phyloP scores from a whole-genome alignment of 2,797 vertebrate species.

The Pseudomugil gertrudae region DNA sequence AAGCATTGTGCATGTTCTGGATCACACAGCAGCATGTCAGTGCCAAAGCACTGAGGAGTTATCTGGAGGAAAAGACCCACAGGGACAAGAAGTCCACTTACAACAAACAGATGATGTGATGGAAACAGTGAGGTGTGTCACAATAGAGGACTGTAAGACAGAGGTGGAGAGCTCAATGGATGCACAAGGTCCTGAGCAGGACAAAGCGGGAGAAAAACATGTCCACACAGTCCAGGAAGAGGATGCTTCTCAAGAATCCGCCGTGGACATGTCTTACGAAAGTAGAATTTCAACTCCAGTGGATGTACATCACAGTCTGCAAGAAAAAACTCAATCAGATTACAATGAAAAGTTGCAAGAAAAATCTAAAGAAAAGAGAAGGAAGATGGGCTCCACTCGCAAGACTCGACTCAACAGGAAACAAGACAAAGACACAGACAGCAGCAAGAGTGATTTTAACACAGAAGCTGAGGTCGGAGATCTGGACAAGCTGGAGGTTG shows the following conservation, averaged over 20 bases:
- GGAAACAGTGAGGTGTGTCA: not conserved
- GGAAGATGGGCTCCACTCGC: constrained; percentile 74
- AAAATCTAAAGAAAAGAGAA: constrained; percentile 51
- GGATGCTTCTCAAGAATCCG: constrained; percentile 4
- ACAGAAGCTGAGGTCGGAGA: constrained; percentile 2
- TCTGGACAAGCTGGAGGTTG: constrained; percentile 11
- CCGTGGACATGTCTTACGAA: constrained; percentile 15
- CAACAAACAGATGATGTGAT: constrained; percentile 8
- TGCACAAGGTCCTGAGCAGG: constrained; percentile 2
- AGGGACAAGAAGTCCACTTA: not conserved
- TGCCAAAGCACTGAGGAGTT: constrained; percentile 11
- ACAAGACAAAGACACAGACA: constrained; percentile 19
- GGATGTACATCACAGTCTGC: constrained; percentile 3
- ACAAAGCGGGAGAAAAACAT: constrained; percentile 5
- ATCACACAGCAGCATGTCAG: constrained; percentile 21
- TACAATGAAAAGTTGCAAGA: constrained; percentile 21
- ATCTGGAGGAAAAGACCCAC: constrained; percentile 9
- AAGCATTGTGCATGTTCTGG: not conserved
- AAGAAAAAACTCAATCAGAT: constrained; percentile 13
- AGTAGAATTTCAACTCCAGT: not conserved
- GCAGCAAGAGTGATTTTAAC: not conserved
- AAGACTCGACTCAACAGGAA: constrained; percentile 34
- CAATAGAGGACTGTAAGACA: not conserved
- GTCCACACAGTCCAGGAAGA: constrained; percentile 2
- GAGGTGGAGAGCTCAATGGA: not conserved